Percentiles rank a stretch among this genome's conserved stretches.
Evolutionary conservation across 2,888 invertebrate genomes (phyloP).

Genomic region (Cheilosia soror): DNA sequence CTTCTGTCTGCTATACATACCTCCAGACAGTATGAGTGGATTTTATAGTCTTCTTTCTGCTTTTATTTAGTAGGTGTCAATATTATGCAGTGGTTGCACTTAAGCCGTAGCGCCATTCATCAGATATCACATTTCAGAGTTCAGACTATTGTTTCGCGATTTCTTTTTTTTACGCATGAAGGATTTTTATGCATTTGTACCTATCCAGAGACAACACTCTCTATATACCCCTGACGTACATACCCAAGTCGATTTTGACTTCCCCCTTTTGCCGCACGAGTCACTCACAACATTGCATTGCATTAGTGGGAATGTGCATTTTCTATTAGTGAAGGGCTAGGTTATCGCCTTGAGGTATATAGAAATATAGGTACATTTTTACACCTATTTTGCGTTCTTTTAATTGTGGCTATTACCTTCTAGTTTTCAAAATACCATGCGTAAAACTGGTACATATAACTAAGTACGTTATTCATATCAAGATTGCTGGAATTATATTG

Average conservation of each 20-base stretch:
- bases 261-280: too few relatives aligned
- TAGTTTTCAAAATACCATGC: too few relatives aligned
- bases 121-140: constrained; percentile 31
- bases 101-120: constrained; percentile 30
- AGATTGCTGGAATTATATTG: too few relatives aligned
- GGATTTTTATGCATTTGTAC: neutral
- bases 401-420: too few relatives aligned
- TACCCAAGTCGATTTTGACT: neutral
- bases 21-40: neutral
- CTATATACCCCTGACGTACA: neutral
- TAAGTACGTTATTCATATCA: too few relatives aligned
- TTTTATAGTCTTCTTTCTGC: constrained; percentile 4
- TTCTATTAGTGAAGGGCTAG: too few relatives aligned
- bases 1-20: neutral
- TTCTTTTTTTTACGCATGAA: constrained; percentile 42
- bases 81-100: constrained; percentile 39
- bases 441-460: too few relatives aligned
- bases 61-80: constrained; percentile 28
- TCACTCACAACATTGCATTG: too few relatives aligned
- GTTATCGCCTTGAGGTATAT: too few relatives aligned
- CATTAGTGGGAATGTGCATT: too few relatives aligned
- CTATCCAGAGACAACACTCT: neutral
- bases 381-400: too few relatives aligned
- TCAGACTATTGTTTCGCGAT: constrained; percentile 14
- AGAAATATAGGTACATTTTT: too few relatives aligned